Evolutionary conservation across 2,797 vertebrate genomes (phyloP), one percentile per base, ranked within the genome.

Genomic region (Delichon dasypus): DNA sequence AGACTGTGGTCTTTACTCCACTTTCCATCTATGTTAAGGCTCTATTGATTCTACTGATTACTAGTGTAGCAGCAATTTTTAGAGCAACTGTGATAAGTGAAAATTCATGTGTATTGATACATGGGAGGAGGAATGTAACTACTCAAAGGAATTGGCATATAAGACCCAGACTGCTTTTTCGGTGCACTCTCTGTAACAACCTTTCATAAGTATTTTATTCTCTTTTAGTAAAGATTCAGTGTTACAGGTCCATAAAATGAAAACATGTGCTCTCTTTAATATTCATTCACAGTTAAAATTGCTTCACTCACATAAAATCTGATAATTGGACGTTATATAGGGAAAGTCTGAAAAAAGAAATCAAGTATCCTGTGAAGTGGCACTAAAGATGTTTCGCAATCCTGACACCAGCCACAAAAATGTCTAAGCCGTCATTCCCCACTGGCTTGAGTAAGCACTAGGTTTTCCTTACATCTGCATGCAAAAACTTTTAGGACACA

Each of bases 211-310:
- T 75, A 75, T 95, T 95, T 96, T 92, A 95, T 89, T 95, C 89
- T 70, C 58, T 78, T 85, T 92, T 45, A 66, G 64, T 61, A 89
- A 90, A 94, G 78, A 95, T 96, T 95, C 92, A 89, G 79, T 83
- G 82, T 66, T 95, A 95, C 85, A 94, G 68, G 65, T 93, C 90
- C 76, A 91, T 91, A 96, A 96, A 97, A 94, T 78, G 79, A 91
- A 96, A 97, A 94, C 90, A 93, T 87, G 89, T 95, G 90, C 80
- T 95, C 87, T 95, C 54, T 60, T 94, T 95, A 95, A 88, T 91
- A 94, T 80, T 80, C 55, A 82, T 88, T 95, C 88, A 71, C 64
- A 91, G 55, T 45, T 68, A 96, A 95, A 94, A 96, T 92, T 4
- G 0, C 92, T 95, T 95, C 84, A 42, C 72, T 94, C 84, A 85